These are phyloP conservation scores for Enteromius mattozi DNA, from an alignment of 2,797 vertebrate genomes.

Conservation along the genomic window DNA sequence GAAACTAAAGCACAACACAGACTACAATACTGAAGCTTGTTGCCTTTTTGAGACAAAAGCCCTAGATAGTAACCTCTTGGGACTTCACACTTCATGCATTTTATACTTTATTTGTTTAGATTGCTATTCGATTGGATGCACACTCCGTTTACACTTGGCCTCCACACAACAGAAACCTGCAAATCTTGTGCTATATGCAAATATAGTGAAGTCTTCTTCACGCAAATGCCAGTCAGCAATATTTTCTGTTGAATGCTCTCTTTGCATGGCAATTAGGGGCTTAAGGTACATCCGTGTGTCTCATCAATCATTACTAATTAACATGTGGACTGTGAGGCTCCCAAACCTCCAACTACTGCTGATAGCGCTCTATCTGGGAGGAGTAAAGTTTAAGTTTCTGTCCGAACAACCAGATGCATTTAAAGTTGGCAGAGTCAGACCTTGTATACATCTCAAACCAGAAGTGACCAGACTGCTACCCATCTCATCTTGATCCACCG, in stretches of 20 bases:
- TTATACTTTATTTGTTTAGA: neutral
- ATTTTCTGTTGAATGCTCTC: neutral
- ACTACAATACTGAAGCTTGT: neutral
- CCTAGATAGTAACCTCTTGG: neutral
- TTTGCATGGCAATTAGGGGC: neutral
- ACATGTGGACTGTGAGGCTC: slow-evolving; percentile 2
- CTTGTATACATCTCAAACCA: neutral
- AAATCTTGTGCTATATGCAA: slow-evolving; percentile 1
- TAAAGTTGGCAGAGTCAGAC: neutral
- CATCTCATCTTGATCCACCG: neutral
- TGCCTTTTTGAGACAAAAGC: neutral
- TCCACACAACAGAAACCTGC: neutral
- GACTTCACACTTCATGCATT: neutral
- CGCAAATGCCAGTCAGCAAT: neutral
- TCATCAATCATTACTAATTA: neutral
- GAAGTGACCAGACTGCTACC: neutral
- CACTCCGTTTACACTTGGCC: neutral
- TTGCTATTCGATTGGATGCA: neutral
- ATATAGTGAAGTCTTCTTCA: neutral
- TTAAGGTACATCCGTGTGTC: neutral
- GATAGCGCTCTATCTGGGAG: neutral
- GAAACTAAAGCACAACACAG: neutral
- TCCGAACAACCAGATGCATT: neutral
- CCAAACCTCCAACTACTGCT: slow-evolving; percentile 3
- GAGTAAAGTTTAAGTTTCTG: neutral